A percentile compares a stretch with the other conserved stretches of the same genome.
Evolutionary conservation across 2,888 invertebrate species (phyloP).

Genomic region (Plebejus argus): DNA sequence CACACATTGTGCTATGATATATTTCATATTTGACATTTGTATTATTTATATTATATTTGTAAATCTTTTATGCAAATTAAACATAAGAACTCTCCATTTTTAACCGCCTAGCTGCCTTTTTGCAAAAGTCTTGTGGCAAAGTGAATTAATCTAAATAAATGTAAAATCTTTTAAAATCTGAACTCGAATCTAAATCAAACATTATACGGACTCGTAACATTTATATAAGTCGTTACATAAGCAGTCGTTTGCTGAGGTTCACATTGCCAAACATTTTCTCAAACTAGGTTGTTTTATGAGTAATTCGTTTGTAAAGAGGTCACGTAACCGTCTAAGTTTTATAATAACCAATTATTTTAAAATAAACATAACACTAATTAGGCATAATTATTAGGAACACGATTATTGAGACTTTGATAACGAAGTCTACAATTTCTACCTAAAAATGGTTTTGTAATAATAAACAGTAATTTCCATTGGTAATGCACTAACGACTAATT

Average conservation of each 20-base stretch:
- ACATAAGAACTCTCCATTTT: not conserved
- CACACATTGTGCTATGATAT: not conserved
- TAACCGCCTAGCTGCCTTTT: not conserved
- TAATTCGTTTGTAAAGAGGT: conserved; percentile 30
- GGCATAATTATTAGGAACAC: not conserved
- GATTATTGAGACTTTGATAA: not conserved
- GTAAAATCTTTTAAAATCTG: not conserved
- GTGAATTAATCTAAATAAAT: not conserved
- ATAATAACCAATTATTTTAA: conserved; percentile 21
- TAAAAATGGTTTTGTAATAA: not conserved
- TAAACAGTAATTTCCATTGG: not conserved
- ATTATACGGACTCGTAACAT: conserved; percentile 36
- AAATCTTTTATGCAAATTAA: not conserved
- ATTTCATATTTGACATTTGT: too few species aligned
- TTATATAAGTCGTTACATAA: conserved; percentile 74
- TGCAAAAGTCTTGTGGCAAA: not conserved
- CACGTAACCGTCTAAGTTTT: conserved; percentile 20
- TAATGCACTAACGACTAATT: conserved; percentile 10
- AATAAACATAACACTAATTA: conserved; percentile 9
- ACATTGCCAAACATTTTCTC: conserved; percentile 30
- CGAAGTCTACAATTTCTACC: not conserved
- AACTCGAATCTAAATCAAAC: not conserved
- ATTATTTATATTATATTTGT: not conserved
- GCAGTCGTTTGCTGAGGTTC: conserved; percentile 53
- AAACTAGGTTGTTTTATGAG: conserved; percentile 30